phyloP scores from a whole-genome alignment of 1,140 invertebrate genomes.

The Aricia agestis region DNA sequence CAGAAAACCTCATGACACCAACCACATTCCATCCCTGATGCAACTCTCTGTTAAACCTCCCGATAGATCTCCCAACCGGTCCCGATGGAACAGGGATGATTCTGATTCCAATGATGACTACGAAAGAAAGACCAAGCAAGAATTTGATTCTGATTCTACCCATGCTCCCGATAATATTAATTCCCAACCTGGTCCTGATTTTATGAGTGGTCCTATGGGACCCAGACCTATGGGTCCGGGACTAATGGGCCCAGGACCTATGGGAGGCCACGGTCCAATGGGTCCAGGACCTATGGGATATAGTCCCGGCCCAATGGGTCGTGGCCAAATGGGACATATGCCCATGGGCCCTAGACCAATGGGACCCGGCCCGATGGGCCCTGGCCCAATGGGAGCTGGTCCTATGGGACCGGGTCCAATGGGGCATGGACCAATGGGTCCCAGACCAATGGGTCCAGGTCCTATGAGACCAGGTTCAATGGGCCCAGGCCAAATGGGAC shows the following conservation, averaged over 20 bases:
- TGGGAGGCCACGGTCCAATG: conserved; percentile 13
- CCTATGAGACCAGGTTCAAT: conserved; percentile 36
- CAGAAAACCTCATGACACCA: conserved; percentile 43
- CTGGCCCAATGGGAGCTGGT: neutral
- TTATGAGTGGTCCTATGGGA: neutral
- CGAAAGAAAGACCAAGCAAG: conserved; percentile 24
- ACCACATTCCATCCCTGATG: conserved; percentile 58
- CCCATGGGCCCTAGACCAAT: conserved; percentile 30
- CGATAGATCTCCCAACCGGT: conserved; percentile 35
- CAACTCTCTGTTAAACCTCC: conserved; percentile 53
- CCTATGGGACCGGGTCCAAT: conserved; percentile 25
- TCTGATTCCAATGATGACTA: conserved; percentile 40
- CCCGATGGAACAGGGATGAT: conserved; percentile 37
- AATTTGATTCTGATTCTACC: conserved; percentile 14
- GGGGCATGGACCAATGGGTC: conserved; percentile 30
- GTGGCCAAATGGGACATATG: conserved; percentile 29
- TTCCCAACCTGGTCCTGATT: conserved; percentile 16
- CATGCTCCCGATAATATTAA: conserved; percentile 11
- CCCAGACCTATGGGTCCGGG: too few relatives aligned
- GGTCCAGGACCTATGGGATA: conserved; percentile 24
- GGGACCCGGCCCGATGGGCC: conserved; percentile 1
- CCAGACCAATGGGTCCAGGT: conserved; percentile 32
- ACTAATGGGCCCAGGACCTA: neutral
- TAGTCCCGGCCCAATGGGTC: conserved; percentile 26
- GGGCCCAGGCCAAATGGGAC: conserved; percentile 32